Evolutionary conservation across 1,140 invertebrate species (phyloP).

Genomic region (Heliconius melpomene): DNA sequence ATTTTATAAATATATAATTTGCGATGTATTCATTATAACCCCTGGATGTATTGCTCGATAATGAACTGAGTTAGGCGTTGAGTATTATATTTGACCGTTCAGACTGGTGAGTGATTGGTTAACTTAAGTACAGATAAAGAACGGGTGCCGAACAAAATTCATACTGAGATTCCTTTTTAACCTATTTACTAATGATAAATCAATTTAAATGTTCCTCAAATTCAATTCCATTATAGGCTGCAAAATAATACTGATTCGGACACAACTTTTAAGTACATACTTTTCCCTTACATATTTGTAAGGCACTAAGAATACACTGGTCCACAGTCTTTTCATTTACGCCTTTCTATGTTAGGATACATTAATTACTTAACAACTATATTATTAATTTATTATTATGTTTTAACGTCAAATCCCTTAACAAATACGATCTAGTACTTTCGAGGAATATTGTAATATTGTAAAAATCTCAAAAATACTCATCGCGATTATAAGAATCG

Average conservation of each 20-base stretch:
- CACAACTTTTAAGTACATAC: constrained; percentile 51
- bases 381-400: constrained; percentile 72
- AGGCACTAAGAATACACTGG: constrained; percentile 54
- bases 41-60: constrained; percentile 14
- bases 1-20: constrained; percentile 12
- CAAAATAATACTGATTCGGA: constrained; percentile 50
- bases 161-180: constrained; percentile 40
- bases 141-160: constrained; percentile 31
- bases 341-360: constrained; percentile 60
- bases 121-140: constrained; percentile 52
- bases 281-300: constrained; percentile 40
- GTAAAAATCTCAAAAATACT: constrained; percentile 46
- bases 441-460: constrained; percentile 31
- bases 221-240: constrained; percentile 23
- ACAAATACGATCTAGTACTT: constrained; percentile 52
- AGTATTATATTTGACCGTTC: constrained; percentile 44
- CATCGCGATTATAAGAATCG: constrained; percentile 50
- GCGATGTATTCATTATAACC: not conserved
- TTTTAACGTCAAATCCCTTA: constrained; percentile 59
- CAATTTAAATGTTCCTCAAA: constrained; percentile 23
- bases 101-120: constrained; percentile 55
- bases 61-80: constrained; percentile 26
- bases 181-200: constrained; percentile 24
- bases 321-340: constrained; percentile 53
- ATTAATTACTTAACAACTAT: constrained; percentile 63